A percentile compares a stretch with the other conserved stretches of the same genome.
Conservation (phyloP, 2,113 vertebrate genomes). For the Ictidomys tridecemlineatus region DNA sequence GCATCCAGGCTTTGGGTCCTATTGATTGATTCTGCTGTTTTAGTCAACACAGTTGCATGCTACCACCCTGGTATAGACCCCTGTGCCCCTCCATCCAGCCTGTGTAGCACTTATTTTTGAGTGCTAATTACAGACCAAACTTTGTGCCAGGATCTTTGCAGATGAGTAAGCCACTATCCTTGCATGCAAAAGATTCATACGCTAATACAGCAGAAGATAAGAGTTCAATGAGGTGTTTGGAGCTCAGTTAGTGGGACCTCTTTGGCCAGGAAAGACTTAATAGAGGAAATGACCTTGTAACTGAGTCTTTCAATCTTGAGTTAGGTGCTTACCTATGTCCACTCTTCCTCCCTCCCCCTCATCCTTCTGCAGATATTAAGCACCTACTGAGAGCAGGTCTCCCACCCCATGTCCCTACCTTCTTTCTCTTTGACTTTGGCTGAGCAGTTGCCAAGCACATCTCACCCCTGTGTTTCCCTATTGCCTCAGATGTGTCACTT, state of each 20-base stretch:
- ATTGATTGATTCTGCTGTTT: background rate
- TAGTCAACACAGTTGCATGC: background rate
- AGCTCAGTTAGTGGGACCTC: background rate
- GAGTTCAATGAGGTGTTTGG: background rate
- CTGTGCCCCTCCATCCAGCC: background rate
- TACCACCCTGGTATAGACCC: background rate
- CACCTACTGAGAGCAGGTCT: background rate
- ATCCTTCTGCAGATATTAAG: background rate
- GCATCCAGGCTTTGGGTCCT: background rate
- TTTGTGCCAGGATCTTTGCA: background rate
- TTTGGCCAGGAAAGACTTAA: background rate
- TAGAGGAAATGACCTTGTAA: background rate
- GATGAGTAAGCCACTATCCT: background rate
- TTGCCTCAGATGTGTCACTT: background rate
- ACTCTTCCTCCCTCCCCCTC: background rate
- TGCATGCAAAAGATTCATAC: background rate
- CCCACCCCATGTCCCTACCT: background rate
- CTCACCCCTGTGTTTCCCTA: background rate
- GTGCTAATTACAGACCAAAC: background rate
- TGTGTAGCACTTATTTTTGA: background rate
- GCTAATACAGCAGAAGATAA: background rate
- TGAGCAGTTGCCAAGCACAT: background rate
- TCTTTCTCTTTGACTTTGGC: background rate
- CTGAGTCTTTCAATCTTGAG: background rate
- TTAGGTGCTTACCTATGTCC: background rate